Evolutionary conservation across 2,797 vertebrate genomes (phyloP).

Genomic region (Acanthiza pusilla): DNA sequence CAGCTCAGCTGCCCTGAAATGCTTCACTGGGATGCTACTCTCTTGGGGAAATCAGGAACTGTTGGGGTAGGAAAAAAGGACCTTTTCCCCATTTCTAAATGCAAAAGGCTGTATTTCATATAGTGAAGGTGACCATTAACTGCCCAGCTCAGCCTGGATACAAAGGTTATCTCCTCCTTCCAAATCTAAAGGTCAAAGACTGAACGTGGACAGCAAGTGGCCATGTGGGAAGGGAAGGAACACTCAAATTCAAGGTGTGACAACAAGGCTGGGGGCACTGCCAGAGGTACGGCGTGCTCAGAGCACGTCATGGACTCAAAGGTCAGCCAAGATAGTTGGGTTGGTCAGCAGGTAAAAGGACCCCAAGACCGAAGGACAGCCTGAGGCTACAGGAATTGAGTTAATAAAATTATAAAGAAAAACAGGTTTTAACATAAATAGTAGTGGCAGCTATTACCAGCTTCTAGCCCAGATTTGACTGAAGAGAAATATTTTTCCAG

Average conservation of each 20-base stretch:
- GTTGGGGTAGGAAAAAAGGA: not conserved
- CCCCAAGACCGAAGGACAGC: not conserved
- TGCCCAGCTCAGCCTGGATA: not conserved
- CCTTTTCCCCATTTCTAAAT: not conserved
- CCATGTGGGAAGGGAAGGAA: not conserved
- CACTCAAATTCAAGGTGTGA: conserved; percentile 5
- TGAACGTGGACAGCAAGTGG: not conserved
- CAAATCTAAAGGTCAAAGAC: conserved; percentile 23
- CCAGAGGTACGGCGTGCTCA: not conserved
- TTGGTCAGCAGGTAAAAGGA: not conserved
- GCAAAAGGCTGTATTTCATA: not conserved
- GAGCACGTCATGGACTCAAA: not conserved
- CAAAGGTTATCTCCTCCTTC: not conserved
- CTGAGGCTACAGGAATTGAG: not conserved
- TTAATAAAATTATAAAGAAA: not conserved
- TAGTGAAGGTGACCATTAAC: not conserved
- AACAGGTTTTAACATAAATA: not conserved
- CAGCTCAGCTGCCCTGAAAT: not conserved
- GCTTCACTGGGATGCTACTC: not conserved
- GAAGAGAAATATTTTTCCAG: not conserved
- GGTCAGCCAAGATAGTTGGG: not conserved
- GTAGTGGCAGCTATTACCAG: not conserved
- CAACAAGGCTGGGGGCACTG: not conserved
- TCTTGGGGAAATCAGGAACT: not conserved
- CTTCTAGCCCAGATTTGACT: not conserved